These are phyloP conservation scores for Nannoperca obscura DNA, from an alignment of 2,797 vertebrate species.

Conservation along the genomic window DNA sequence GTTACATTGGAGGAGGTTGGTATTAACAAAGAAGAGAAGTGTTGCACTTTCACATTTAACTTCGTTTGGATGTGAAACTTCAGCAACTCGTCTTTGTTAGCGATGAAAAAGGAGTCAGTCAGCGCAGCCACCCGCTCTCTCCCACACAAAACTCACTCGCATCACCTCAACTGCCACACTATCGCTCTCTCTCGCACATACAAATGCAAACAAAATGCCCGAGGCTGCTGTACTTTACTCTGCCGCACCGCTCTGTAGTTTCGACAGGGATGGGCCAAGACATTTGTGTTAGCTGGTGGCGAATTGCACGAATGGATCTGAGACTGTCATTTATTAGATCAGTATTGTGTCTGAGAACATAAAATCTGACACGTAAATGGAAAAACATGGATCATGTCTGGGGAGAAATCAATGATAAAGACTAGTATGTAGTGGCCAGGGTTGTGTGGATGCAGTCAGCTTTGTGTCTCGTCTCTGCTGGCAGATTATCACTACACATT, in stretches of 20 bases:
- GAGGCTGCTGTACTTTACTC: constrained; percentile 32
- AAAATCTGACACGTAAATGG: constrained; percentile 81
- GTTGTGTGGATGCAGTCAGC: constrained; percentile 33
- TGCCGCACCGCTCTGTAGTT: constrained; percentile 17
- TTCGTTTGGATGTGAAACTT: constrained; percentile 63
- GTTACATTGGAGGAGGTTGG: constrained; percentile 20
- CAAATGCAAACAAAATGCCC: constrained; percentile 50
- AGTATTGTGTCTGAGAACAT: constrained; percentile 75
- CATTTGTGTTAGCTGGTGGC: constrained; percentile 65
- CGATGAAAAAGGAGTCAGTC: constrained; percentile 45
- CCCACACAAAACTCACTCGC: constrained; percentile 36
- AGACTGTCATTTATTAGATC: constrained; percentile 74
- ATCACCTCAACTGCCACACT: constrained; percentile 24
- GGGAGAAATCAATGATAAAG: constrained; percentile 70
- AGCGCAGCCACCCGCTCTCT: constrained; percentile 9
- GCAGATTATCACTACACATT: constrained; percentile 59
- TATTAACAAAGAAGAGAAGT: constrained; percentile 47
- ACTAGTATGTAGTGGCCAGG: constrained; percentile 47
- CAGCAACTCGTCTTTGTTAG: constrained; percentile 68
- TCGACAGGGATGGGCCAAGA: constrained; percentile 46
- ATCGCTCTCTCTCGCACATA: constrained; percentile 13
- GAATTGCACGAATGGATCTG: constrained; percentile 52
- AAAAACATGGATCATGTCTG: constrained; percentile 78
- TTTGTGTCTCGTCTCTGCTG: constrained; percentile 63
- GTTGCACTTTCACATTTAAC: constrained; percentile 65